phyloP scores from a whole-genome alignment of 2,113 vertebrate genomes.

The Xenopus tropicalis region DNA sequence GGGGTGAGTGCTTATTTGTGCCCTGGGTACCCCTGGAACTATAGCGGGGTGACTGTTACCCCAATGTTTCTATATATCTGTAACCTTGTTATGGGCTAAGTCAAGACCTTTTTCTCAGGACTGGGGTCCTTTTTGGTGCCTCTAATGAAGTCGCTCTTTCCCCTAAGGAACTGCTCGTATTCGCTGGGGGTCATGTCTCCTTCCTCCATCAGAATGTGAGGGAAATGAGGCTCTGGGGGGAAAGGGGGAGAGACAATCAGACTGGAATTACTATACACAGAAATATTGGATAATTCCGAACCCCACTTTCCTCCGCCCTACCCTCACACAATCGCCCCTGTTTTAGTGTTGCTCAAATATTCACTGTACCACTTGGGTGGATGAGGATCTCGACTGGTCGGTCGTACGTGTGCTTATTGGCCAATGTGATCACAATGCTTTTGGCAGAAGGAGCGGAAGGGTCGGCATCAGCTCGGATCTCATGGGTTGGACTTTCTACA shows the following conservation, averaged over 20 bases:
- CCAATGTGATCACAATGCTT: conserved; percentile 84
- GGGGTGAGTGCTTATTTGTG: too few relatives aligned
- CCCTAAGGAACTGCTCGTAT: conserved; percentile 81
- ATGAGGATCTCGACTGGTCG: conserved; percentile 88
- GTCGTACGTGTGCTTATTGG: conserved; percentile 91
- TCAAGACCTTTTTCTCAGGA: conserved; percentile 79
- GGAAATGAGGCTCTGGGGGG: conserved; percentile 81
- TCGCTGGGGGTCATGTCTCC: conserved; percentile 87
- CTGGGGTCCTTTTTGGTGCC: conserved; percentile 84
- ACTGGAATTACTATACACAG: too few relatives aligned
- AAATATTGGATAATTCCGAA: background rate
- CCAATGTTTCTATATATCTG: background rate
- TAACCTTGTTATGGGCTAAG: background rate
- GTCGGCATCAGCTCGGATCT: conserved; percentile 87
- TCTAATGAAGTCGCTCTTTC: conserved; percentile 82
- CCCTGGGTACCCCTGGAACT: too few relatives aligned
- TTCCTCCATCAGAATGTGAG: conserved; percentile 82
- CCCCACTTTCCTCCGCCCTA: background rate
- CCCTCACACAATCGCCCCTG: too few relatives aligned
- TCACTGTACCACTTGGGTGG: conserved; percentile 81
- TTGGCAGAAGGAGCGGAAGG: conserved; percentile 80
- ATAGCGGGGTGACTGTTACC: too few relatives aligned
- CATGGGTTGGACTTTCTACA: conserved; percentile 91
- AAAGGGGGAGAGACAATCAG: conserved; percentile 19
- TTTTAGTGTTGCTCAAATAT: background rate